Conservation (phyloP, 1,140 invertebrate species). For the Drosophila simulans region DNA sequence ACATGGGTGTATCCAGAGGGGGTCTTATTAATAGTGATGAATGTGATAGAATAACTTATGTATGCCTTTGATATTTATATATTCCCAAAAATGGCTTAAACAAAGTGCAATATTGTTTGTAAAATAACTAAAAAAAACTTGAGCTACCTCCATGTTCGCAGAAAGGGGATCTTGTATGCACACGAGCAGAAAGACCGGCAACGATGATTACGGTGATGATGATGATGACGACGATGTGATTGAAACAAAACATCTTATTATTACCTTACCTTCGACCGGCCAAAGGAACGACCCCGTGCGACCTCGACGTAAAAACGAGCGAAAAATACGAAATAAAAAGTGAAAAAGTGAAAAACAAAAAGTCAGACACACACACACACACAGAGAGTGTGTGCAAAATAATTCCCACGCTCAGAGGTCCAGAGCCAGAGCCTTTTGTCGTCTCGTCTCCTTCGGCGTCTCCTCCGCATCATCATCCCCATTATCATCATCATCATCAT, state of each 20-base stretch:
- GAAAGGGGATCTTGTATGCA: constrained; percentile 28
- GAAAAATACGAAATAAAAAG: constrained; percentile 18
- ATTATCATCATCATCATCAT: constrained; percentile 29
- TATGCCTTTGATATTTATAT: too few relatives aligned
- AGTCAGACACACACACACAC: background rate
- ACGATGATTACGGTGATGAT: constrained; percentile 16
- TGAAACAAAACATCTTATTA: constrained; percentile 83
- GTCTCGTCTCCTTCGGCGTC: constrained; percentile 19
- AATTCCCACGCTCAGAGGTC: constrained; percentile 69
- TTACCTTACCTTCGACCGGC: constrained; percentile 72
- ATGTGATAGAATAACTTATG: too few relatives aligned
- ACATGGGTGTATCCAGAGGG: background rate
- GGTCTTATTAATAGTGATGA: background rate
- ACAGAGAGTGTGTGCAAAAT: constrained; percentile 66
- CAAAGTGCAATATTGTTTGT: too few relatives aligned
- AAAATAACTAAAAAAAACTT: too few relatives aligned
- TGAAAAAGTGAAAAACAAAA: constrained; percentile 9
- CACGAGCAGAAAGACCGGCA: constrained; percentile 21
- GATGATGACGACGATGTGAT: constrained; percentile 63
- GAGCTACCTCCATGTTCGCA: background rate
- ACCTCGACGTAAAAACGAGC: constrained; percentile 65
- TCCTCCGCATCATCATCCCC: constrained; percentile 27
- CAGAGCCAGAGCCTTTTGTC: constrained; percentile 68
- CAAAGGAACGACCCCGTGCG: constrained; percentile 75
- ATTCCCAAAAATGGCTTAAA: too few relatives aligned